Evolutionary conservation across 2,797 vertebrate genomes (phyloP), one percentile per base, ranked within the genome.

Genomic region (Kryptolebias ocellatus): DNA sequence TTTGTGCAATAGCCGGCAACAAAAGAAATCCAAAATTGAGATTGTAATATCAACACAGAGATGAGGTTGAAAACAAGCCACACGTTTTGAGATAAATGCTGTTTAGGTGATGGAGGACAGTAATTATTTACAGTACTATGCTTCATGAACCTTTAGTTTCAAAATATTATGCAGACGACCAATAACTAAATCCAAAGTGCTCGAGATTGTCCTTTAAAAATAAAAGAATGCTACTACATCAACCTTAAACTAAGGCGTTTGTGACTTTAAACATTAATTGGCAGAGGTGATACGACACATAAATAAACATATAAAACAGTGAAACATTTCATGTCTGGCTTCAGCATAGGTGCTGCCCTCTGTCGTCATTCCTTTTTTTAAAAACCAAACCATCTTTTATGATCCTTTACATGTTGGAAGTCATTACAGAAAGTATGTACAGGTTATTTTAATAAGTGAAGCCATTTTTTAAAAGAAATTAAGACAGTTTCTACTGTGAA

Each of bases 101-200:
- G 39, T 42, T 42, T 42, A 12, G 39, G 66, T 67, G 72, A 61
- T 76, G 74, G 42, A 58, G 53, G 64, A 74, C 68, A 54, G 50
- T 24, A 24, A 24, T 74, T 63, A 78, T 82, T 27, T 74, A 90
- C 81, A 86, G 63, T 79, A 88, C 61, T 81, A 78, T 87, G 81
- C 79, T 85, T 79, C 54, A 78, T 70, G 57, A 87, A 83, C 66
- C 77, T 86, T 83, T 84, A 81, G 78, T 85, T 74, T 76, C 18
- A 74, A 52, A 75, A 14, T 28, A 57, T 57, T 62, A 79, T 31
- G 78, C 58, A n/a, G 42, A 76, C 64, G 24, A 60, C 70, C 20
- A 80, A 84, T 46, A 78, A 81, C 60, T 53, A 66, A 56, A 75
- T 14, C 57, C 73, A 90, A 91, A 90, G 89, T 92, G 90, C 90